Percentiles rank a stretch among this genome's conserved stretches.
phyloP scores from a whole-genome alignment of 2,113 vertebrate species.

The Melanostigma gelatinosum region DNA sequence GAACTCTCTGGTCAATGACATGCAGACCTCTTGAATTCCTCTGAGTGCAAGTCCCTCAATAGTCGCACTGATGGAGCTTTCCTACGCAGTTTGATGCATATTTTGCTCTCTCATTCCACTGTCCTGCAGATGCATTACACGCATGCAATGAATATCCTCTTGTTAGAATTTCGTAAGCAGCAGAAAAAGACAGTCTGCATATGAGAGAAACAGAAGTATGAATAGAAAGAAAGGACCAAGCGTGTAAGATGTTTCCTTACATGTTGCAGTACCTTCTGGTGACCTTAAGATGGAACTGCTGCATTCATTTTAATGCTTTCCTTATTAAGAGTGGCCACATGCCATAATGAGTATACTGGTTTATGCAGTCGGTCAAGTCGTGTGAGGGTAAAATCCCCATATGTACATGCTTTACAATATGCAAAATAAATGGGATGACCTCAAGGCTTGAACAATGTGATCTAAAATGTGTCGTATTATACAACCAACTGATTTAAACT shows the following conservation, averaged over 20 bases:
- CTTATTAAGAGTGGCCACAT: conserved; percentile 4
- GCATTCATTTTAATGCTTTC: conserved; percentile 74
- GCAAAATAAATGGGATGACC: conserved; percentile 13
- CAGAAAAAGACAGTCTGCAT: conserved; percentile 31
- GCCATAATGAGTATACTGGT: conserved; percentile 2
- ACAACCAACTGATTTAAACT: background rate
- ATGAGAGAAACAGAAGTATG: conserved; percentile 10
- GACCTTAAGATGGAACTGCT: conserved; percentile 83
- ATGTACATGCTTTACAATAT: background rate
- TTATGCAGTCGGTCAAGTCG: background rate
- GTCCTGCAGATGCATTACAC: conserved; percentile 48
- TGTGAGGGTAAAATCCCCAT: background rate
- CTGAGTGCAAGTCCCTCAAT: conserved; percentile 72
- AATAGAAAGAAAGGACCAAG: background rate
- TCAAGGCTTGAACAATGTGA: conserved; percentile 11
- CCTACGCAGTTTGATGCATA: conserved; percentile 53
- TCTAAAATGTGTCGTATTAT: background rate
- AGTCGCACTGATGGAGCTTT: conserved; percentile 59
- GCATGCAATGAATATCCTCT: conserved; percentile 64
- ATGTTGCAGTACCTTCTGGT: conserved; percentile 69
- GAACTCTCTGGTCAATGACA: conserved; percentile 82
- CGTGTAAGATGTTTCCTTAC: conserved; percentile 23
- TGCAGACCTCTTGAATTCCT: conserved; percentile 82
- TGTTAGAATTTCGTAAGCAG: conserved; percentile 48
- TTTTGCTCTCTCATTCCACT: conserved; percentile 39